These are phyloP conservation scores for Chymomyza caudatula DNA, from an alignment of 2,888 invertebrate genomes.

Conservation along the genomic window DNA sequence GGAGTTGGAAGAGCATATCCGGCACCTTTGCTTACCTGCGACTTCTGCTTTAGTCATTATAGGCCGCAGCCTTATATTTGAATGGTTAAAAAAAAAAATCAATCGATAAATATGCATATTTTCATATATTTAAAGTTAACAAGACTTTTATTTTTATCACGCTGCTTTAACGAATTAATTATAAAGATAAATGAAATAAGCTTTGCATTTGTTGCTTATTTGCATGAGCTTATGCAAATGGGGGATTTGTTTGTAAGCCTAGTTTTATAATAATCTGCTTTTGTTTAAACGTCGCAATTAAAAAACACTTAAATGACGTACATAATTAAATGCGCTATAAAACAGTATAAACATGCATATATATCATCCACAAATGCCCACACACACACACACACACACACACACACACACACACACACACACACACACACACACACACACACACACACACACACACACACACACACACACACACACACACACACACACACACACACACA, in stretches of 20 bases:
- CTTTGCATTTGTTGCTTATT: background rate
- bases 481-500: too few species aligned
- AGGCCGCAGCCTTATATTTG: too few species aligned
- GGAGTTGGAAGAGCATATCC: too few species aligned
- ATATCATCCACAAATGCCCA: too few species aligned
- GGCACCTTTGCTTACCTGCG: too few species aligned
- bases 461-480: conserved; percentile 14
- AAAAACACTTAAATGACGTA: conserved; percentile 24
- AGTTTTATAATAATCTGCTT: background rate
- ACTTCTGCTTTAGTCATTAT: too few species aligned
- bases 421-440: conserved; percentile 12
- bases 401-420: conserved; percentile 14
- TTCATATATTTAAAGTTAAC: background rate
- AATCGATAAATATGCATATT: too few species aligned
- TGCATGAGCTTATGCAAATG: background rate
- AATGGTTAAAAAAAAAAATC: too few species aligned
- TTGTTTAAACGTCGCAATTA: conserved; percentile 27
- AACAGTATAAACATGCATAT: background rate
- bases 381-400: too few species aligned
- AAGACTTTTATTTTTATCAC: background rate
- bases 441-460: conserved; percentile 14
- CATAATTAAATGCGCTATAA: conserved; percentile 22
- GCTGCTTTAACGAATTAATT: background rate
- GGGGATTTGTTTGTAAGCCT: background rate
- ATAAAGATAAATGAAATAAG: background rate